A percentile compares a stretch with the other conserved stretches of the same genome.
Conservation (phyloP, 2,113 vertebrate species). For the Oncorhynchus keta region DNA sequence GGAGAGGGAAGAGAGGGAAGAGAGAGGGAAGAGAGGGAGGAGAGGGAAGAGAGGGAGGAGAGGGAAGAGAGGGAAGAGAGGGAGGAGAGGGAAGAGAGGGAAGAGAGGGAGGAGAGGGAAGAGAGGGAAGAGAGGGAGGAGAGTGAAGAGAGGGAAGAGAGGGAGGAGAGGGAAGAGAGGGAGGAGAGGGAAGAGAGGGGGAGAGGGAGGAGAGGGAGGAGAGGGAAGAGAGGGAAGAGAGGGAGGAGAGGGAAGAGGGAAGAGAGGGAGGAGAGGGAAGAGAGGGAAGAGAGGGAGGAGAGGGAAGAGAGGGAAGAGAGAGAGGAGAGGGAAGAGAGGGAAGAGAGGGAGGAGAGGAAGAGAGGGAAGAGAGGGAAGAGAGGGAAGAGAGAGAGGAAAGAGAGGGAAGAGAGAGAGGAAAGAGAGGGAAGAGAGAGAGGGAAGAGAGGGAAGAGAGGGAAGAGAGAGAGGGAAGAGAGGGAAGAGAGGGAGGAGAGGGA, state of each 20-base stretch:
- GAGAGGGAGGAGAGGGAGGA: slow-evolving; percentile 12
- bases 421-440: slow-evolving; percentile 23
- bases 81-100: too few relatives aligned
- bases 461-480: neutral
- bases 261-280: neutral
- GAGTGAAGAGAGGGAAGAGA: slow-evolving; percentile 2
- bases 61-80: too few relatives aligned
- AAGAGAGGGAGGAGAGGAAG: slow-evolving; percentile 4
- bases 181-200: neutral
- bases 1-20: slow-evolving; percentile 19
- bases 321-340: slow-evolving; percentile 16
- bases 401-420: slow-evolving; percentile 15
- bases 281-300: slow-evolving; percentile 14
- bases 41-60: slow-evolving; percentile 5
- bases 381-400: slow-evolving; percentile 1
- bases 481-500: neutral
- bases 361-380: neutral
- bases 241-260: neutral
- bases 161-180: slow-evolving; percentile 1
- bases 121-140: neutral
- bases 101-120: too few relatives aligned
- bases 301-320: neutral
- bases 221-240: slow-evolving; percentile 5
- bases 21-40: neutral
- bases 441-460: slow-evolving; percentile 25